A percentile compares a stretch with the other conserved stretches of the same genome.
Conservation (phyloP, 1,140 invertebrate species). For the Subanguina moxae region DNA sequence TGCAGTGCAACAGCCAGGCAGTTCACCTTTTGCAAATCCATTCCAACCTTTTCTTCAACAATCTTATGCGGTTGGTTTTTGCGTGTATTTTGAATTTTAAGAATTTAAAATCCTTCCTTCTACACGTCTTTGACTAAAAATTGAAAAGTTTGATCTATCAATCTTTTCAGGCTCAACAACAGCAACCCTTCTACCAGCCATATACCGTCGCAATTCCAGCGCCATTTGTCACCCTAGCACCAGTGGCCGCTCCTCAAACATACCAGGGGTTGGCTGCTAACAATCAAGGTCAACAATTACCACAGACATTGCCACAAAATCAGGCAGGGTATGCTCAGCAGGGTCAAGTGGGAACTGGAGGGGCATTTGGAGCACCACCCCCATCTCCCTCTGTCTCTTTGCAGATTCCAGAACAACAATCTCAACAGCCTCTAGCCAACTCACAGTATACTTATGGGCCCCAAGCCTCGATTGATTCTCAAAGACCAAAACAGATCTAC, state of each 20-base stretch:
- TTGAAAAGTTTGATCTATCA: no score
- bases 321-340: conserved; percentile 7
- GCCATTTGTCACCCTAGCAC: neutral
- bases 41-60: conserved; percentile 50
- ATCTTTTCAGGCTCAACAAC: conserved; percentile 7
- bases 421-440: neutral
- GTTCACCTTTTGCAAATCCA: conserved; percentile 36
- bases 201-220: conserved; percentile 12
- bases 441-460: conserved; percentile 2
- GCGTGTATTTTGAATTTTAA: no score
- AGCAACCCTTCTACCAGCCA: conserved; percentile 11
- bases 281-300: conserved; percentile 12
- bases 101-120: no score
- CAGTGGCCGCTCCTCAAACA: neutral
- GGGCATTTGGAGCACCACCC: conserved; percentile 1
- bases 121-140: no score
- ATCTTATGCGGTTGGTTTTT: conserved; percentile 17
- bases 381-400: neutral
- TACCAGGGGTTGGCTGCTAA: conserved; percentile 11
- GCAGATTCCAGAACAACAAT: neutral
- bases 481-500: conserved; percentile 15
- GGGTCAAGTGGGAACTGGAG: conserved; percentile 19
- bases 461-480: neutral
- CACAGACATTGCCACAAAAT: conserved; percentile 6
- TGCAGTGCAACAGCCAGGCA: conserved; percentile 3